Base-by-base conservation (phyloP, 1,140 invertebrate species). In the Schlechtendalia chinensis region DNA sequence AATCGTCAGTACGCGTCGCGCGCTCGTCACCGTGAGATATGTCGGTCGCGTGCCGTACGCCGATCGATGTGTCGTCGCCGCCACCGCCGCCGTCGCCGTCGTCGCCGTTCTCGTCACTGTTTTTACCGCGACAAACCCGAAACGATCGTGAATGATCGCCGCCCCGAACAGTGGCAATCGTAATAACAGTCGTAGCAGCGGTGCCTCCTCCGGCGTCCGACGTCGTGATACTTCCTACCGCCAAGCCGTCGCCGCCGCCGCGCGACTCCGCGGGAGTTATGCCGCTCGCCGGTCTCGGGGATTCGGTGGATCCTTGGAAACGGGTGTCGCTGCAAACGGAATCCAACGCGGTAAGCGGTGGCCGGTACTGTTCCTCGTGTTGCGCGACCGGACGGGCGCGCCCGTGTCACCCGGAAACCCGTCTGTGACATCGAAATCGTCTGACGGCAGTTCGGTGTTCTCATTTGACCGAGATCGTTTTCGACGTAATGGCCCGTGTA, bases 291-390 rank as follows among this genome's bases (percentile, higher is more conserved):
- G 82, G 82, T 56, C 71, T 81, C 16, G 77, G 75, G 24, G 81
- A 82, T 75, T 58, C 81, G 14, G 81, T 79, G 16, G 82, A 82
- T 59, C 79, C 81, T 53, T 82, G 82, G 82, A 75, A 82, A 72
- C 81, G 82, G 67, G 80, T 82, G 39, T 80, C 69, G 24, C 27
- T 82, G n/a, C 82, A 82, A 47, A 53, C 82, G 59, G 74, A 81
- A 45, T 22, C 59, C 16, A 77, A 81, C 45, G 1, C 47, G 14
- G 82, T 82, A 39, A 82, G 61, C 72, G 27, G n/a, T n/a, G n/a
- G n/a, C n/a, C n/a, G n/a, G n/a, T n/a, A n/a, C 2, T 61, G 6
- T 8, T 29, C 14, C 32, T n/a, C n/a, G n/a, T n/a, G n/a, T n/a
- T n/a, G n/a, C n/a, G n/a, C n/a, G n/a, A n/a, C n/a, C n/a, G n/a